Evolutionary conservation across 2,113 vertebrate species (phyloP).

Genomic region (Pelvicachromis taeniatus): DNA sequence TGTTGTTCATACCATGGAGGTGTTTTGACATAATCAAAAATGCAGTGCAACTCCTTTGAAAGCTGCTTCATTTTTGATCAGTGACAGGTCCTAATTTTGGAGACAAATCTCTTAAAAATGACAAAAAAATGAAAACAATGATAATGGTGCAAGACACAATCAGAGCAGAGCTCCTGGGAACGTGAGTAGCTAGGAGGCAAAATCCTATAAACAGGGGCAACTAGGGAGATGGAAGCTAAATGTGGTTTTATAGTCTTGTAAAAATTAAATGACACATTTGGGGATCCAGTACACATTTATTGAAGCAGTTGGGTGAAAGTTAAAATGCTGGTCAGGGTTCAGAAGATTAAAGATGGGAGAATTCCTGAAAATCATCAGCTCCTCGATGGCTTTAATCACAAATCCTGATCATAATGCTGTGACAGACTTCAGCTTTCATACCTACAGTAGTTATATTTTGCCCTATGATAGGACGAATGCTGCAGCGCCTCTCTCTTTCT

Average conservation of each 20-base stretch:
- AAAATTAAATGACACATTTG: not conserved
- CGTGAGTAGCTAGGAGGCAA: not conserved
- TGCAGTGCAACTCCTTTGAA: not conserved
- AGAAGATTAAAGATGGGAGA: not conserved
- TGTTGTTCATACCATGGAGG: not conserved
- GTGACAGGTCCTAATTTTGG: slow-evolving; percentile 38
- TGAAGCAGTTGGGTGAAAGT: slow-evolving; percentile 3
- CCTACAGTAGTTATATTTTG: not conserved
- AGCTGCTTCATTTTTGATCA: slow-evolving; percentile 9
- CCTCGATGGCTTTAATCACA: not conserved
- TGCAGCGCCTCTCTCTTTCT: slow-evolving; percentile 1
- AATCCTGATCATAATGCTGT: not conserved
- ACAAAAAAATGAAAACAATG: slow-evolving; percentile 12
- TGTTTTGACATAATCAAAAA: slow-evolving; percentile 40
- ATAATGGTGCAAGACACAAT: slow-evolving; percentile 21
- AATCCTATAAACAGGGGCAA: slow-evolving; percentile 21
- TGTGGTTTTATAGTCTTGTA: slow-evolving; percentile 41
- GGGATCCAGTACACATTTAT: not conserved
- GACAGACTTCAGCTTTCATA: not conserved
- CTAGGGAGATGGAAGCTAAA: not conserved
- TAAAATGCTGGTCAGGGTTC: slow-evolving; percentile 23
- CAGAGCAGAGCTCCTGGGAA: slow-evolving; percentile 17
- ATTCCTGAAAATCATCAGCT: not conserved
- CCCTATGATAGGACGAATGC: slow-evolving; percentile 11
- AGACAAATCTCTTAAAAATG: slow-evolving; percentile 22